Evolutionary conservation across 2,888 invertebrate species (phyloP).

Genomic region (Dromius quadrimaculatus): DNA sequence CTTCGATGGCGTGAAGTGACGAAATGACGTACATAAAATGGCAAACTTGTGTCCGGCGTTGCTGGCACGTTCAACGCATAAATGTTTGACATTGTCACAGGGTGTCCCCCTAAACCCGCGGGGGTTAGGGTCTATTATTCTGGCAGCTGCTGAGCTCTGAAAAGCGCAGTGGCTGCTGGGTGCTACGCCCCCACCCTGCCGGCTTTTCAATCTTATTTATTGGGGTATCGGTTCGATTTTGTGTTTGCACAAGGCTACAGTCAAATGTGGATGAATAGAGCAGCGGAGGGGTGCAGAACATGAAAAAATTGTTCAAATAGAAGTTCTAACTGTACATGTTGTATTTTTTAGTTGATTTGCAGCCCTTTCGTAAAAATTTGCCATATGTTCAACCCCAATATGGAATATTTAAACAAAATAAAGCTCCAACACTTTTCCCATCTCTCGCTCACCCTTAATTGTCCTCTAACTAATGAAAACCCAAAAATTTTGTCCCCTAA

Average conservation of each 20-base stretch:
- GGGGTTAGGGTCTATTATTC: conserved; percentile 67
- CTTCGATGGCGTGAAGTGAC: conserved; percentile 40
- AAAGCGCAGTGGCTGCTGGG: conserved; percentile 57
- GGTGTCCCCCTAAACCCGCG: conserved; percentile 49
- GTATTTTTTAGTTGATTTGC: not conserved
- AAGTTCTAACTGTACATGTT: conserved; percentile 9
- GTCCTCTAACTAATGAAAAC: not conserved
- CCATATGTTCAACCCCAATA: conserved; percentile 20
- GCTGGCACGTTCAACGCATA: conserved; percentile 64
- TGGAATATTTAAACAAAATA: not conserved
- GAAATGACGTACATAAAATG: conserved; percentile 53
- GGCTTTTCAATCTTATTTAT: conserved; percentile 66
- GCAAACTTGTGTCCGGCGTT: conserved; percentile 59
- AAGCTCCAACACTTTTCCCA: not conserved
- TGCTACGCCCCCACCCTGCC: conserved; percentile 64
- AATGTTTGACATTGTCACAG: conserved; percentile 65
- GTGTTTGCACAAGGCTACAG: conserved; percentile 43
- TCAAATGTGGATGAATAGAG: not conserved
- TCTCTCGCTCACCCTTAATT: not conserved
- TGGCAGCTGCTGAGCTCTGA: conserved; percentile 62
- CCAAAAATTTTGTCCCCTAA: too few species aligned
- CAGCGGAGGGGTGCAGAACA: conserved; percentile 37
- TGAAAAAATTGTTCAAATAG: conserved; percentile 42
- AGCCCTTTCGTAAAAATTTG: not conserved
- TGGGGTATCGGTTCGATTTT: conserved; percentile 58